Evolutionary conservation across 2,888 invertebrate genomes (phyloP).

Genomic region (Bembecia ichneumoniformis): DNA sequence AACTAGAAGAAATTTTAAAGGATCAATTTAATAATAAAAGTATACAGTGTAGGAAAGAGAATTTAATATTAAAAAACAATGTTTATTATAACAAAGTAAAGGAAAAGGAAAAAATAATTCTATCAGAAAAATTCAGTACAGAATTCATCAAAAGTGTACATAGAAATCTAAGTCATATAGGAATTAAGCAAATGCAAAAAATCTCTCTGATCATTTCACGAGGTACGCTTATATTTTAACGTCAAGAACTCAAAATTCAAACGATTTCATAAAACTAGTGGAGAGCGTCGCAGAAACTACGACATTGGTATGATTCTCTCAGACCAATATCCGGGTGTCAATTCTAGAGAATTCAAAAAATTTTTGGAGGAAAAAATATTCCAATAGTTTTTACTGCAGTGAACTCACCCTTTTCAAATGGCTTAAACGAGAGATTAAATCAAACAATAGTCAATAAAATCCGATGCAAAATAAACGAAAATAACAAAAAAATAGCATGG

Average conservation of each 20-base stretch:
- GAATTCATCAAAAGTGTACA: too few relatives aligned
- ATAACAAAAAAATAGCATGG: too few relatives aligned
- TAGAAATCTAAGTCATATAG: too few relatives aligned
- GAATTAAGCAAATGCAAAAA: constrained; percentile 1
- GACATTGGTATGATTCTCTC: constrained; percentile 8
- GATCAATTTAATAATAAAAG: too few relatives aligned
- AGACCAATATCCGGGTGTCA: constrained; percentile 18
- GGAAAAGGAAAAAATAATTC: too few relatives aligned
- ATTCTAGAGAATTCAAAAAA: constrained; percentile 16
- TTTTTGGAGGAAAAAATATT: constrained; percentile 3
- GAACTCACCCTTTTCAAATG: too few relatives aligned
- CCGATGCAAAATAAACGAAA: too few relatives aligned
- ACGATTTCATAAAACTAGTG: constrained; percentile 12
- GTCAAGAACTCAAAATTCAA: constrained; percentile 12
- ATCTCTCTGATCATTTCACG: constrained; percentile 6
- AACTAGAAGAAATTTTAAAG: constrained; percentile 6
- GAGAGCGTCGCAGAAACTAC: constrained; percentile 1
- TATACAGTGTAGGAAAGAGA: too few relatives aligned
- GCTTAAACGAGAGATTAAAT: too few relatives aligned
- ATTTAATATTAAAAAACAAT: neutral
- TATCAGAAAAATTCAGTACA: too few relatives aligned
- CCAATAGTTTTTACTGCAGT: too few relatives aligned
- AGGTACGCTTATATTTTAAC: constrained; percentile 9
- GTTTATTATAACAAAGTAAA: constrained; percentile 10
- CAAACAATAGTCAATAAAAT: too few relatives aligned